Conservation (phyloP, 2,113 vertebrate genomes). For the Syngnathoides biaculeatus region DNA sequence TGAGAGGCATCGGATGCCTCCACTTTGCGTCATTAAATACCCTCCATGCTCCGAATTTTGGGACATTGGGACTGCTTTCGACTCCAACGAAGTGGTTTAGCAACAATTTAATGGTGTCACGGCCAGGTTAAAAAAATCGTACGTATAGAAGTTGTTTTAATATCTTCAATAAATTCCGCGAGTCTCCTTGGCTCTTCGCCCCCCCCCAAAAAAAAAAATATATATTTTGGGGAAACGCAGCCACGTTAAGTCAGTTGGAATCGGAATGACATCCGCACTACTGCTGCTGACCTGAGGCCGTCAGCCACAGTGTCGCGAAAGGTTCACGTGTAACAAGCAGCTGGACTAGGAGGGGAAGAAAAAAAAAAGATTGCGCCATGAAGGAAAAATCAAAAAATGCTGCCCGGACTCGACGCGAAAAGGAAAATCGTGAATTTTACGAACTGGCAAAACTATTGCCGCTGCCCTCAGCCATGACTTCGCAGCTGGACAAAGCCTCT, state of each 20-base stretch:
- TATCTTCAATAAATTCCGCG: too few relatives aligned
- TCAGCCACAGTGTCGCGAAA: too few relatives aligned
- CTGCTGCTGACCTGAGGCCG: slow-evolving; percentile 24
- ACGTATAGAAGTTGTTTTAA: too few relatives aligned
- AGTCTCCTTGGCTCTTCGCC: too few relatives aligned
- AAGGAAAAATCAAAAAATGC: slow-evolving; percentile 99
- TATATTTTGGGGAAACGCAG: too few relatives aligned
- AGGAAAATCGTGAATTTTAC: slow-evolving; percentile 98
- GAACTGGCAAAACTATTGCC: slow-evolving; percentile 97
- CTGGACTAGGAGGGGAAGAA: slow-evolving; percentile 4
- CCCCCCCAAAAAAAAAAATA: too few relatives aligned
- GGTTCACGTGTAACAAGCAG: background rate
- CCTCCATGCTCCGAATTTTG: slow-evolving; percentile 11
- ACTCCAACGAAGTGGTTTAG: background rate
- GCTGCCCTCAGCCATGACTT: slow-evolving; percentile 96
- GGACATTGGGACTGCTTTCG: background rate
- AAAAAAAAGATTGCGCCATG: slow-evolving; percentile 64
- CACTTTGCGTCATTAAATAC: background rate
- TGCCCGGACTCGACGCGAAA: slow-evolving; percentile 95
- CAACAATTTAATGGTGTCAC: background rate
- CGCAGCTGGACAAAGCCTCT: slow-evolving; percentile 97
- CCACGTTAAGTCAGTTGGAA: too few relatives aligned
- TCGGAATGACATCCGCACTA: too few relatives aligned
- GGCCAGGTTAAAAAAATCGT: slow-evolving; percentile 19
- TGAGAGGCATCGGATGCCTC: background rate